Base-by-base conservation (phyloP, 2,113 vertebrate species). In the Ophthalmolycus amberensis region DNA sequence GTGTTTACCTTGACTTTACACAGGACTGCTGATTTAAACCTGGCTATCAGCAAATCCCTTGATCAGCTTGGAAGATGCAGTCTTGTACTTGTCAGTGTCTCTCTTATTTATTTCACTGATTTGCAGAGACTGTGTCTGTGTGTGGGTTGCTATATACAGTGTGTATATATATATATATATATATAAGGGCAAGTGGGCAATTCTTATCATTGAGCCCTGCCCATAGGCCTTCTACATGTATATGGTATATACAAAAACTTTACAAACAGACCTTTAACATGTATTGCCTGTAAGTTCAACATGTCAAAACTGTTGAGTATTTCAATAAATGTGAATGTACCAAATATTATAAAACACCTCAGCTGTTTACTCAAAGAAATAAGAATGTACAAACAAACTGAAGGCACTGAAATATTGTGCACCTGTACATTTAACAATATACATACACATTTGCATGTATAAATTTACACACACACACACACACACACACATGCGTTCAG, bases 61-160 rank as follows among this genome's bases (percentile, higher is more conserved):
- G 85, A 94, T 92, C 90, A 88, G 92, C 89, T 92, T 91, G 90
- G 58, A 90, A 4, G 65, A 74, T 79, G 71, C 71, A 66, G 81
- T 66, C 82, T 76, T 60, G 58, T 58, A 6, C 80, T 81, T 46
- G 59, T 72, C 40, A 37, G 48, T 12, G 68, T 37, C 15, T 59
- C n/a, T 56, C 66, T 42, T 80, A 9, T 85, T 89, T 84, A 67
- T 84, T 84, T 80, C 22, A 29, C 22, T 54, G n/a, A 84, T 82
- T 77, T 76, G 48, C 76, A 71, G 69, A 32, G 34, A 42, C 65
- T 32, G 52, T 32, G 54, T 71, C 38, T 70, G 6, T 74, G 75
- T 80, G 77, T 77, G 75, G 83, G 82, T 58, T 58, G 54, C n/a
- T 48, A 18, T 48, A 18, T 48, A 15, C 11, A 42, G 40, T 42